Evolutionary conservation across 2,113 vertebrate species (phyloP).

Genomic region (Anoplopoma fimbria): DNA sequence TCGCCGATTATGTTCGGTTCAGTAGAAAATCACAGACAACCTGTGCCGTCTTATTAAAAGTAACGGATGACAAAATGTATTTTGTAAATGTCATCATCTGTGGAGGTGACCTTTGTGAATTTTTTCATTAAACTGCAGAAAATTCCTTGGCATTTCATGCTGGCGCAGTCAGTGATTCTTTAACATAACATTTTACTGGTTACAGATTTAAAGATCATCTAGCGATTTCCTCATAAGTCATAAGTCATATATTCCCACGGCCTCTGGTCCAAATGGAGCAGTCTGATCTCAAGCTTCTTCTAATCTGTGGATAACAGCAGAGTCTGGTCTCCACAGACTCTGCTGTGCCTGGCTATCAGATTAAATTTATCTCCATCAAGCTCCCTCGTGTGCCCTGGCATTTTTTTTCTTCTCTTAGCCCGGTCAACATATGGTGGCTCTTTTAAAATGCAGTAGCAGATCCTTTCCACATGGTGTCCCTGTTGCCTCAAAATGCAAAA

Average conservation of each 20-base stretch:
- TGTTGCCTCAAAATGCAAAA: slow-evolving; percentile 41
- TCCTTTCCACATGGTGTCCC: slow-evolving; percentile 61
- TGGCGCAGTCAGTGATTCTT: background rate
- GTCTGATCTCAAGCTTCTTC: slow-evolving; percentile 12
- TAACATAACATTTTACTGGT: background rate
- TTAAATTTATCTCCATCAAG: slow-evolving; percentile 12
- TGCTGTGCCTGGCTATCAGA: slow-evolving; percentile 10
- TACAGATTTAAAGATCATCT: slow-evolving; percentile 16
- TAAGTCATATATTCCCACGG: background rate
- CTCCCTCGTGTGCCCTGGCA: background rate
- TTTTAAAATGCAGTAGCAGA: slow-evolving; percentile 19
- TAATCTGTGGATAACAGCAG: slow-evolving; percentile 2
- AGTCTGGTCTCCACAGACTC: background rate
- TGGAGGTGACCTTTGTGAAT: slow-evolving; percentile 40
- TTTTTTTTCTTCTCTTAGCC: slow-evolving; percentile 5
- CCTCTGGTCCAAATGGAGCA: background rate
- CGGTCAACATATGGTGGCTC: background rate
- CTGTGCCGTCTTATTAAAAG: background rate
- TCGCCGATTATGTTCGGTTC: background rate
- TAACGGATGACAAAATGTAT: slow-evolving; percentile 11
- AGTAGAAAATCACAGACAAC: slow-evolving; percentile 8
- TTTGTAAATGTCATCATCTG: slow-evolving; percentile 37
- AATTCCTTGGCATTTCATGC: slow-evolving; percentile 27
- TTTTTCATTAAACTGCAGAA: slow-evolving; percentile 46
- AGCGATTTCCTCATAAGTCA: background rate